Evolutionary conservation across 92 coral and sea anemone genomes (phyloP), one percentile per base, ranked within the genome.

Genomic region (Palythoa heliodiscus): DNA sequence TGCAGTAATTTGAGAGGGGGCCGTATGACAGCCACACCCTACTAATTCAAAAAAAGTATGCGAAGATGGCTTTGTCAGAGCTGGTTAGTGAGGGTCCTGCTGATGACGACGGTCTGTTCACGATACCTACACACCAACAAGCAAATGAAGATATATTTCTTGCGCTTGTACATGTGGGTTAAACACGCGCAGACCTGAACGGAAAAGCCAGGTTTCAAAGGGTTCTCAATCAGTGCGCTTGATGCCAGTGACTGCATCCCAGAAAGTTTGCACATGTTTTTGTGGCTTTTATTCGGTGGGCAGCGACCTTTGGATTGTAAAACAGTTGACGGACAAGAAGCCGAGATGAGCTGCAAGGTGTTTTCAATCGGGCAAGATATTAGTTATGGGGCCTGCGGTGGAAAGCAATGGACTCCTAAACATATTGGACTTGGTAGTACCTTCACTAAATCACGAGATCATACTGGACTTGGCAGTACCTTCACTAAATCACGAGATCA

Each of bases 381-480:
- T 74, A 83, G 88, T 3, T 86, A 86, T 72, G 88, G 86, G 47
- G 92, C 77, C 11, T 86, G 84, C 69, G 71, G 86, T 40, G 90
- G 94, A 38, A 86, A 72, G 35, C 86, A 88, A 82, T 91, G 91
- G 91, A 91, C 93, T 47, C 89, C 91, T 12, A 89, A 92, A 60
- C 91, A 92, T 40, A 73, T 89, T 57, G 89, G 92, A 0, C 91
- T 89, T 13, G 93, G 90, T 10, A 89, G 93, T 58, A 87, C 77
- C 91, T 90, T 68, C 90, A 90, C 52, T 91, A 92, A 73, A 92
- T 82, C 24, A 87, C n/a, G n/a, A n/a, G n/a, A n/a, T n/a, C n/a
- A n/a, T n/a, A n/a, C n/a, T n/a, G n/a, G n/a, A n/a, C n/a, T n/a
- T n/a, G n/a, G n/a, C n/a, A n/a, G n/a, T n/a, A n/a, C n/a, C n/a